These are phyloP conservation scores for Lepidochrysops patricia DNA, from an alignment of 2,888 invertebrate species.

Conservation along the genomic window DNA sequence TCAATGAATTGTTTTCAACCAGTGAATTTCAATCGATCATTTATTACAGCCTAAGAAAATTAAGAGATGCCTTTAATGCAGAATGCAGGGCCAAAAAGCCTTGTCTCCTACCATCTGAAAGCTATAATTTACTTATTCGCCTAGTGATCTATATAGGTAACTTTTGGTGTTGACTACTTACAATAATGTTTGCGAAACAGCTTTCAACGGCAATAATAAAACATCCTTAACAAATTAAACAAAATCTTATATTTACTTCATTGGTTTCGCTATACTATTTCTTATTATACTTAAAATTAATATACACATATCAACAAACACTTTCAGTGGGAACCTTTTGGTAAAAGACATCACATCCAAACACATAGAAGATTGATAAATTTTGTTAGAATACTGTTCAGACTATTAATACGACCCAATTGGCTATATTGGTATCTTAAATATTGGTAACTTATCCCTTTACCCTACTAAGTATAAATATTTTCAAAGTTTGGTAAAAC, in stretches of 20 bases:
- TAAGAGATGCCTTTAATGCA: no score
- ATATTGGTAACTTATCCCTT: not conserved
- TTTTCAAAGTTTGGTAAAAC: not conserved
- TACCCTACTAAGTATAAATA: not conserved
- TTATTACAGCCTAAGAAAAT: no score
- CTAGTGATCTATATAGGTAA: no score
- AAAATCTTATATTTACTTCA: constrained; percentile 38
- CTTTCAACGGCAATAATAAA: not conserved
- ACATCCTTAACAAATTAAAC: constrained; percentile 15
- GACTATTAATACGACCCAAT: not conserved
- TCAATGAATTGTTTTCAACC: no score
- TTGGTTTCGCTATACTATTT: constrained; percentile 46
- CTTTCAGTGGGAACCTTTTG: constrained; percentile 39
- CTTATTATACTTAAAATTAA: constrained; percentile 28
- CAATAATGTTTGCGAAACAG: no score
- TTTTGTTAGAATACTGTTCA: constrained; percentile 1
- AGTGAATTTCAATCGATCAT: no score
- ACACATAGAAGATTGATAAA: not conserved
- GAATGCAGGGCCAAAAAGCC: no score
- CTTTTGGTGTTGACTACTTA: no score
- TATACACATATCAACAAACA: constrained; percentile 49
- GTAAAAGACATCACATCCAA: not conserved
- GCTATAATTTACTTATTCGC: no score
- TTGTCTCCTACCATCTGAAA: no score
- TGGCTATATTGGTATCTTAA: not conserved